A percentile compares a stretch with the other conserved stretches of the same genome.
Conservation (phyloP, 2,113 vertebrate genomes). For the Myiozetetes cayanensis region DNA sequence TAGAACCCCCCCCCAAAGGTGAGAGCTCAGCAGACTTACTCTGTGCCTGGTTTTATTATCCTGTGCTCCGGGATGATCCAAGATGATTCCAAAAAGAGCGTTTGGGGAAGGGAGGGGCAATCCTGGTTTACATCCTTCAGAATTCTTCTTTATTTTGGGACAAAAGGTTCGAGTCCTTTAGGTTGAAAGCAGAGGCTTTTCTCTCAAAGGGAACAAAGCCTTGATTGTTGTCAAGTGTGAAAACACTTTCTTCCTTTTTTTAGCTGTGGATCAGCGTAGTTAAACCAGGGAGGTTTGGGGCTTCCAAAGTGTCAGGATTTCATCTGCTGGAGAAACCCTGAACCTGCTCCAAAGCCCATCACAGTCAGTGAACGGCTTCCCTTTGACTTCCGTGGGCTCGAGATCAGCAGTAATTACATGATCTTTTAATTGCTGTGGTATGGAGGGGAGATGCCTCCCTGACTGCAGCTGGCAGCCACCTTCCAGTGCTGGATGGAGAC, state of each 20-base stretch:
- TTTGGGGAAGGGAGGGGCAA: neutral
- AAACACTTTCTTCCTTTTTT: neutral
- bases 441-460: neutral
- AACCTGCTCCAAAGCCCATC: conserved; percentile 27
- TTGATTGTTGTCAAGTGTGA: neutral
- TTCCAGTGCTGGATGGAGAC: neutral
- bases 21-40: neutral
- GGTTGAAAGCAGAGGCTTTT: neutral
- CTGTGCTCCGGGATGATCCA: neutral
- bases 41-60: neutral
- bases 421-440: conserved; percentile 46
- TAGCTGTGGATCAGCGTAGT: neutral
- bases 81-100: neutral
- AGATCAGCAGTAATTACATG: conserved; percentile 23
- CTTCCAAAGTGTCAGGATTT: neutral
- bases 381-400: neutral
- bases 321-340: neutral
- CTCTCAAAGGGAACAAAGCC: neutral
- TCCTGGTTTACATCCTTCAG: neutral
- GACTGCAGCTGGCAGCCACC: conserved; percentile 7
- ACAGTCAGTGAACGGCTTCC: neutral
- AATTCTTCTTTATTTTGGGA: neutral
- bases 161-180: neutral
- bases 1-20: neutral
- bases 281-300: neutral